Evolutionary conservation across 2,888 invertebrate genomes (phyloP).

Genomic region (Zaprionus bogoriensis): DNA sequence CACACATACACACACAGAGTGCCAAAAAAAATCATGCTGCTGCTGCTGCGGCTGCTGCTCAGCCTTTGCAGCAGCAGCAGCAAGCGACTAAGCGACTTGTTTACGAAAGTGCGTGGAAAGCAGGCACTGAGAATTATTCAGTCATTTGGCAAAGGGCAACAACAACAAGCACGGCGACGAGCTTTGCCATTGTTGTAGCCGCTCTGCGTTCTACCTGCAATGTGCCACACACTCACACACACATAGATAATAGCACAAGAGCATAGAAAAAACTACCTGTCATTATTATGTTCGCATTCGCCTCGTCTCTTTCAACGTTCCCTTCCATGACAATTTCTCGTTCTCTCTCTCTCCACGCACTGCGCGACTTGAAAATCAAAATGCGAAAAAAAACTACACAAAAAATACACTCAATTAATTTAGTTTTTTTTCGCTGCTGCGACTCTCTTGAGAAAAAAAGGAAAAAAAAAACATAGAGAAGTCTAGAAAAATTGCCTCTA

Average conservation of each 20-base stretch:
- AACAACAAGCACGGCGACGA: conserved; percentile 31
- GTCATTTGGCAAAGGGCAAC: conserved; percentile 52
- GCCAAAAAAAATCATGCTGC: background rate
- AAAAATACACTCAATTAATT: conserved; percentile 63
- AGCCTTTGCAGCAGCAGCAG: conserved; percentile 61
- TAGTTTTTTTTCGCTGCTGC: conserved; percentile 30
- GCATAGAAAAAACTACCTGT: conserved; percentile 74
- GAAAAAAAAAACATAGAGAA: conserved; percentile 17
- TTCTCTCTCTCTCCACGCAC: conserved; percentile 43
- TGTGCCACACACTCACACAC: conserved; percentile 32
- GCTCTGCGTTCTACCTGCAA: conserved; percentile 66
- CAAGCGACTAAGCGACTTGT: conserved; percentile 67
- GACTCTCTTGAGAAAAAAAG: conserved; percentile 14
- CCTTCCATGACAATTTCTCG: conserved; percentile 32
- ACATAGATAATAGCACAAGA: conserved; percentile 39
- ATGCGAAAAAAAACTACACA: conserved; percentile 47
- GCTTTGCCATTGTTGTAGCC: conserved; percentile 39
- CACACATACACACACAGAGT: conserved; percentile 1
- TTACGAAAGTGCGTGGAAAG: conserved; percentile 77
- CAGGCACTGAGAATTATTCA: conserved; percentile 67
- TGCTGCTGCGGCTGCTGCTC: conserved; percentile 24
- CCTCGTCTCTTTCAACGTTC: conserved; percentile 8
- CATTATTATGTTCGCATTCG: conserved; percentile 63
- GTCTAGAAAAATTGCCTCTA: conserved; percentile 56
- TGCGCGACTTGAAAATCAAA: conserved; percentile 58